phyloP scores from a whole-genome alignment of 2,888 invertebrate genomes.

The Hydrotaea cyrtoneurina region DNA sequence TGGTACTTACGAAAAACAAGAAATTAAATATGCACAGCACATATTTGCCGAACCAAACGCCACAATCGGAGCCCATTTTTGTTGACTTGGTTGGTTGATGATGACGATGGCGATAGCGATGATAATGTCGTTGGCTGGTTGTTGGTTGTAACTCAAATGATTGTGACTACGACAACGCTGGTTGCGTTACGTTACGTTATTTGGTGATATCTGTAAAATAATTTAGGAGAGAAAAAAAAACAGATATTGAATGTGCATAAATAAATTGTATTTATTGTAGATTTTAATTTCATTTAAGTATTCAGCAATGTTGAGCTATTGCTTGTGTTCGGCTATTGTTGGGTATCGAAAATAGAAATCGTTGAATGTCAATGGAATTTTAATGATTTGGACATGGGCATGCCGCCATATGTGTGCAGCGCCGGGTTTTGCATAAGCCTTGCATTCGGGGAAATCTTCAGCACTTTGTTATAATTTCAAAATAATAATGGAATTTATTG shows the following conservation, averaged over 20 bases:
- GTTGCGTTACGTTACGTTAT: conserved; percentile 38
- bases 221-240: conserved; percentile 37
- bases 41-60: conserved; percentile 86
- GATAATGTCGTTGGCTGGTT: neutral
- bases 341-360: conserved; percentile 54
- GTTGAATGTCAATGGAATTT: conserved; percentile 50
- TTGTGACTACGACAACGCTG: neutral
- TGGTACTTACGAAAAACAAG: conserved; percentile 86
- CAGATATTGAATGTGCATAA: conserved; percentile 38
- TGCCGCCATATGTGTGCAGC: neutral
- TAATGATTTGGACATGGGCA: conserved; percentile 34
- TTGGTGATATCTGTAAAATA: conserved; percentile 59
- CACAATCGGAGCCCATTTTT: conserved; percentile 83
- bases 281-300: conserved; percentile 40
- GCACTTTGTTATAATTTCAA: neutral
- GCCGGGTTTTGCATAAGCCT: conserved; percentile 19
- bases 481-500: conserved; percentile 16
- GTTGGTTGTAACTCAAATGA: conserved; percentile 52
- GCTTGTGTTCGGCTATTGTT: neutral
- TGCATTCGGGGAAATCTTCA: conserved; percentile 12
- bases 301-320: conserved; percentile 24
- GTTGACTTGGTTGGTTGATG: conserved; percentile 22
- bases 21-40: conserved; percentile 88
- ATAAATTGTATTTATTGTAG: conserved; percentile 47
- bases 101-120: neutral